Conservation (phyloP, 2,797 vertebrate species). For the Mus minutoides region DNA sequence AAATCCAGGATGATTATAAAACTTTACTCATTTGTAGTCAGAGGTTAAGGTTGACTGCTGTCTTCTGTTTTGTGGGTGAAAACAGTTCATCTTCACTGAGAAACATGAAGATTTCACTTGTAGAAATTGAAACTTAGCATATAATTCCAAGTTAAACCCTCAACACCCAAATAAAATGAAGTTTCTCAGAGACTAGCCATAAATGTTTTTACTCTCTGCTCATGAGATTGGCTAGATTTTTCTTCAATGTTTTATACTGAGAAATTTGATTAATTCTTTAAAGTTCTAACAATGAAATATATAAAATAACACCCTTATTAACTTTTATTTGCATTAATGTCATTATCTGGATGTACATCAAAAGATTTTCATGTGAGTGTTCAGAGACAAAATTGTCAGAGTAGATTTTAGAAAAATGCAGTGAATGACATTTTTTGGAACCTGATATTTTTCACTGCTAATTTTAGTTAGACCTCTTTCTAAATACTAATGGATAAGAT, state of each 20-base stretch:
- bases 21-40: not conserved
- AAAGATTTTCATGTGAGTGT: not conserved
- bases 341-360: not conserved
- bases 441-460: conserved; percentile 2
- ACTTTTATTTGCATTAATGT: not conserved
- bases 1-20: not conserved
- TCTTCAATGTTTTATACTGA: not conserved
- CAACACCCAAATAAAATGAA: not conserved
- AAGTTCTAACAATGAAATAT: not conserved
- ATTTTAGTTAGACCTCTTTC: not conserved
- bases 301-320: not conserved
- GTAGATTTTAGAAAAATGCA: not conserved
- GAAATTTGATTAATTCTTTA: not conserved
- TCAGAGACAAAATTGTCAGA: conserved; percentile 18
- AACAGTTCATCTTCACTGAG: not conserved
- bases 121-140: not conserved
- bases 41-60: not conserved
- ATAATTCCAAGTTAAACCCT: not conserved
- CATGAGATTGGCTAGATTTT: not conserved
- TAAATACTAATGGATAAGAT: not conserved
- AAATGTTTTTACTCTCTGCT: not conserved
- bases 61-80: not conserved
- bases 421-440: conserved; percentile 58
- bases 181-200: not conserved
- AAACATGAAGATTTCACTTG: not conserved